Conservation (phyloP, 2,888 invertebrate genomes). For the Desoria tigrina region DNA sequence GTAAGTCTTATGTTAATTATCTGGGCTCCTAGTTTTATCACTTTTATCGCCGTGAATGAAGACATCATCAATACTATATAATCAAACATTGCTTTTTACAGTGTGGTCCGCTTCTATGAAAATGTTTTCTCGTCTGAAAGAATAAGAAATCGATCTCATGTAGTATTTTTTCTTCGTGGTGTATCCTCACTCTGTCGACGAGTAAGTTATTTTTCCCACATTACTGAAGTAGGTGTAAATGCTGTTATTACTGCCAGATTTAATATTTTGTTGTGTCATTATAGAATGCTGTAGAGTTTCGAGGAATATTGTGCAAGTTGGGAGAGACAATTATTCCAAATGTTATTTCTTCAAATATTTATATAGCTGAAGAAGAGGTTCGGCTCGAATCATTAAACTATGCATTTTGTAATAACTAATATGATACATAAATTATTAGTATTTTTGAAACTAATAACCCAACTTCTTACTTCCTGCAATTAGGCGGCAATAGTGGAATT, state of each 20-base stretch:
- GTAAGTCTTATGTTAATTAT: slow-evolving; percentile 30
- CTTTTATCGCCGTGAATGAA: too few species aligned
- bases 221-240: too few species aligned
- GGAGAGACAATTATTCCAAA: slow-evolving; percentile 45
- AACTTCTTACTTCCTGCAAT: too few species aligned
- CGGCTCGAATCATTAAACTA: too few species aligned
- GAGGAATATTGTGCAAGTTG: slow-evolving; percentile 46
- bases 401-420: neutral
- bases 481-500: slow-evolving; percentile 56
- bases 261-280: neutral
- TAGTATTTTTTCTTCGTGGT: slow-evolving; percentile 29
- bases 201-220: slow-evolving; percentile 24
- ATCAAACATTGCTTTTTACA: slow-evolving; percentile 11
- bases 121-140: slow-evolving; percentile 17
- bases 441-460: too few species aligned
- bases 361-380: slow-evolving; percentile 36
- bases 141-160: slow-evolving; percentile 6
- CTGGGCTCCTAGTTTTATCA: neutral
- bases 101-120: slow-evolving; percentile 40
- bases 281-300: slow-evolving; percentile 50
- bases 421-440: neutral
- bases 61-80: too few species aligned
- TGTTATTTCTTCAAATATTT: slow-evolving; percentile 29
- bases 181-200: slow-evolving; percentile 30
- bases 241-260: neutral